Evolutionary conservation across 2,113 vertebrate genomes (phyloP), one percentile per base, ranked within the genome.

Genomic region (Rattus norvegicus): DNA sequence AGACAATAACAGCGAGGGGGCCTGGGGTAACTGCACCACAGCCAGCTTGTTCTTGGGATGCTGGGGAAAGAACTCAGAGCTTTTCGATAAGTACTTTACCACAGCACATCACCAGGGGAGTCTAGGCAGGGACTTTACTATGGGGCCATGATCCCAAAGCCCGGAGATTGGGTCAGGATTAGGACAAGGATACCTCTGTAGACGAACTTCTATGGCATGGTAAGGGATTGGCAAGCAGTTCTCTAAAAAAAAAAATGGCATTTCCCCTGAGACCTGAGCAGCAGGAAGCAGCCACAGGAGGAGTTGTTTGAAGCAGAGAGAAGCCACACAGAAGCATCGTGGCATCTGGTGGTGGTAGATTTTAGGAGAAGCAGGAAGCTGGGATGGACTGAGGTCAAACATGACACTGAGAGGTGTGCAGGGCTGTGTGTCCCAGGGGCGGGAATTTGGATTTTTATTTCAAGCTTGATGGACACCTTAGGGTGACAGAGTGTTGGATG

Each of bases 361-460:
- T n/a, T 8, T 49, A 33, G 59, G 83, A 84, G 59, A 73, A 33
- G 79, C 67, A 30, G 77, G 30, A 79, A 24, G 24, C 72, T 49
- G 75, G 75, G 75, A 13, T 49, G 24, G 75, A 33, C 13, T 52
- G 47, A 9, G 28, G 49, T n/a, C 10, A n/a, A 81, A 30, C 77
- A 19, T 54, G 77, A 56, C 52, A 26, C 36, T 92, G 67, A 92
- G 59, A 93, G 83, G 76, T 24, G 43, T 54, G n/a, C 28, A 81
- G 91, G 26, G 16, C 33, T 33, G 39, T 69, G 54, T 12, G 56
- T 36, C 54, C 59, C 30, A 33, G 22, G 16, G 56, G 16, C 47
- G 43, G 52, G n/a, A 95, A 49, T 59, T 56, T 59, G 17, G 47
- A 17, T 61, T 92, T 93, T 95, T 83, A 59, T 86, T 86, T 47